A percentile compares a stretch with the other conserved stretches of the same genome.
phyloP scores from a whole-genome alignment of 2,797 vertebrate species.

The Cryptoblepharus egeriae region DNA sequence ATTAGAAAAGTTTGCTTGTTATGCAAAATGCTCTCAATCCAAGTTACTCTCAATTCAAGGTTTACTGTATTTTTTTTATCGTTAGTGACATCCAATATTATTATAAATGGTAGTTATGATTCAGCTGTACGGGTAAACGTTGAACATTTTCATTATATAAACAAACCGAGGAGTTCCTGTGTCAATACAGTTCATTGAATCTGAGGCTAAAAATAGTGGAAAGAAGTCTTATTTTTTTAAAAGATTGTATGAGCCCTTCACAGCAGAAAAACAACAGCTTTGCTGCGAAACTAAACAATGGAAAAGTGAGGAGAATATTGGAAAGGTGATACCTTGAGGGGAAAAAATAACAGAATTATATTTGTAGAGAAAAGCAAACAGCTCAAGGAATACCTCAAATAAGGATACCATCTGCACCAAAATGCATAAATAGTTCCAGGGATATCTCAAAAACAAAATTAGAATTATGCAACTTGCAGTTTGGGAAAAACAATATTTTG shows the following conservation, averaged over 20 bases:
- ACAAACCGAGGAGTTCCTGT: neutral
- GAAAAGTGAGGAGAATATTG: constrained; percentile 32
- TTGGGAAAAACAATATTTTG: constrained; percentile 8
- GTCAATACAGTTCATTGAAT: constrained; percentile 7
- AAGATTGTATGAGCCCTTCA: constrained; percentile 13
- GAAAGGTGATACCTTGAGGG: constrained; percentile 27
- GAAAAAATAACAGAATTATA: constrained; percentile 22
- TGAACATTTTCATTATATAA: constrained; percentile 2
- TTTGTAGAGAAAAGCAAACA: constrained; percentile 35
- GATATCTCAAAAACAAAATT: constrained; percentile 36
- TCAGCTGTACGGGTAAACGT: neutral
- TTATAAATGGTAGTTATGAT: neutral
- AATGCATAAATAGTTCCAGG: constrained; percentile 41
- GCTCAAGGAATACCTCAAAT: constrained; percentile 44
- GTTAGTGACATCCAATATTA: neutral
- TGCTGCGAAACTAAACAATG: constrained; percentile 39
- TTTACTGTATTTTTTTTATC: neutral
- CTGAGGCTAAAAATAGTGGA: constrained; percentile 23
- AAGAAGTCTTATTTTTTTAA: constrained; percentile 21
- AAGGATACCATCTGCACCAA: constrained; percentile 38
- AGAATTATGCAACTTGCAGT: constrained; percentile 34
- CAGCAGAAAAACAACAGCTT: constrained; percentile 40
- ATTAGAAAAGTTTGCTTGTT: too few species aligned
- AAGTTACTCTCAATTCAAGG: too few species aligned
- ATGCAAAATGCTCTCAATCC: too few species aligned